A percentile compares a stretch with the other conserved stretches of the same genome.
These are phyloP conservation scores for Chiropotes sagulatus DNA, from an alignment of 2,797 vertebrate genomes.

Conservation along the genomic window DNA sequence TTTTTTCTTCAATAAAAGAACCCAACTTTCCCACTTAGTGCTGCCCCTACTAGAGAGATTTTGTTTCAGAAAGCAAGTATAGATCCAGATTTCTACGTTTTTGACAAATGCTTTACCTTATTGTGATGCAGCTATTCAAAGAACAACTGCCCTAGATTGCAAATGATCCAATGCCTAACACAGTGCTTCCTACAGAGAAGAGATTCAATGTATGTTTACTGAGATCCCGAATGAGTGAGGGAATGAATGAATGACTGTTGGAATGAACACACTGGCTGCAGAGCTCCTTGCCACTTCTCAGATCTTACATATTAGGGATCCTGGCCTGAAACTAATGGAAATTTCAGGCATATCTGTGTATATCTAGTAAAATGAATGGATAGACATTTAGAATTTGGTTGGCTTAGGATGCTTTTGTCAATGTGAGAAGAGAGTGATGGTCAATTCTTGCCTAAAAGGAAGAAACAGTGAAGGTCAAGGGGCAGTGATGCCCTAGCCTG, in stretches of 20 bases:
- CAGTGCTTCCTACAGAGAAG: not conserved
- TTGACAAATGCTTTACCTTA: not conserved
- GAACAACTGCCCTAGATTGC: not conserved
- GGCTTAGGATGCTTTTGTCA: not conserved
- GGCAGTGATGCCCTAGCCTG: accelerated
- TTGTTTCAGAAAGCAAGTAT: not conserved
- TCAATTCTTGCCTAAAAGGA: not conserved
- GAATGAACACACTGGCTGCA: not conserved
- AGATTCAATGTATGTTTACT: not conserved
- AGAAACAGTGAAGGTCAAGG: not conserved
- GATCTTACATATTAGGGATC: not conserved
- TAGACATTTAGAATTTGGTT: not conserved
- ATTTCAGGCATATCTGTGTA: not conserved
- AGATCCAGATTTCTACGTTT: not conserved
- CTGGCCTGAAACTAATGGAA: not conserved
- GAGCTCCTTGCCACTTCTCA: not conserved
- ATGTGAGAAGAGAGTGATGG: not conserved
- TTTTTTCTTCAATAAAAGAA: not conserved
- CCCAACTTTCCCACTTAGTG: not conserved
- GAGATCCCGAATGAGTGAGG: not conserved
- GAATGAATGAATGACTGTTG: not conserved
- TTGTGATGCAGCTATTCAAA: not conserved
- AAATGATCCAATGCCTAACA: not conserved
- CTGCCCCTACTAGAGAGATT: not conserved
- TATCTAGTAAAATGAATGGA: not conserved